phyloP scores from a whole-genome alignment of 2,113 vertebrate genomes.

The Bucco capensis region DNA sequence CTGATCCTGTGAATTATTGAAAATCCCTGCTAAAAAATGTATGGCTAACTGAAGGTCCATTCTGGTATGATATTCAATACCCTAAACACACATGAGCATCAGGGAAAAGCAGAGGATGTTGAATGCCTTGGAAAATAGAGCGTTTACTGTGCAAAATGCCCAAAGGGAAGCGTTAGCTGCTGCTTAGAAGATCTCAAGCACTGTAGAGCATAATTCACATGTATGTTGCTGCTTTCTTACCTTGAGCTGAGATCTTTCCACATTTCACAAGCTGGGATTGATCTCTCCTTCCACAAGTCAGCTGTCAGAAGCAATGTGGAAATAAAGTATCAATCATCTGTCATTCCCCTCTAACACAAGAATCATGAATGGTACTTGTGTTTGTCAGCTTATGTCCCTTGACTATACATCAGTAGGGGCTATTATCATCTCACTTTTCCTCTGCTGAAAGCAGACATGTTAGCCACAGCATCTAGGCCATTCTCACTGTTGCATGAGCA shows the following conservation, averaged over 20 bases:
- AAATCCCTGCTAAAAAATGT: slow-evolving; percentile 33
- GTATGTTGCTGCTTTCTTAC: neutral
- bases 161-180: neutral
- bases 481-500: neutral
- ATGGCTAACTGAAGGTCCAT: neutral
- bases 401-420: neutral
- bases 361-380: neutral
- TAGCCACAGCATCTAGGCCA: neutral
- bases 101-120: neutral
- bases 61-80: neutral
- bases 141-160: neutral
- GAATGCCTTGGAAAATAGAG: slow-evolving; percentile 4
- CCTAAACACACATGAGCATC: neutral
- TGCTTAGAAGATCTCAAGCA: neutral
- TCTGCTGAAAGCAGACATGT: neutral
- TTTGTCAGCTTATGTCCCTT: neutral
- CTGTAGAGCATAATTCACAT: neutral
- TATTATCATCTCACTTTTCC: neutral
- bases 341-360: neutral
- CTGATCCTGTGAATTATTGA: slow-evolving; percentile 49
- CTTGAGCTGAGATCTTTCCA: neutral
- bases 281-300: slow-evolving; percentile 6
- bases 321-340: slow-evolving; percentile 27
- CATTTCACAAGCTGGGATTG: neutral
- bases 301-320: slow-evolving; percentile 1